Conservation (phyloP, 1,140 invertebrate genomes). For the Maconellicoccus hirsutus region DNA sequence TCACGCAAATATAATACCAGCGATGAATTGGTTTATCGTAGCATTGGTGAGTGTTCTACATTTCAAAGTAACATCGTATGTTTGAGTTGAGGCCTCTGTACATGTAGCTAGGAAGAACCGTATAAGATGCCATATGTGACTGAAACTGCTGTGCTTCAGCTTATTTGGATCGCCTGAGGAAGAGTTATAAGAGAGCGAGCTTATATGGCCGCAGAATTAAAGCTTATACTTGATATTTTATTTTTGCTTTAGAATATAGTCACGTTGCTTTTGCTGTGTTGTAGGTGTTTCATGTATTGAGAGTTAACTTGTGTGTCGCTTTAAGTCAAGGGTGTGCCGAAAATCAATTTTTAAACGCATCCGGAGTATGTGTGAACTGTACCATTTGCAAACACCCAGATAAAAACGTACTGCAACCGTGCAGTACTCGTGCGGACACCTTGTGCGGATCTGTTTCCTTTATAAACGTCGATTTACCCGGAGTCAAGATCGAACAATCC, state of each 20-base stretch:
- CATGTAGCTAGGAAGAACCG: no score
- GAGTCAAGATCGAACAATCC: slow-evolving; percentile 29
- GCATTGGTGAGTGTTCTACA: not conserved
- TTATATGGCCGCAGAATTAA: no score
- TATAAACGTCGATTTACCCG: slow-evolving; percentile 42
- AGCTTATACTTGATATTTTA: not conserved
- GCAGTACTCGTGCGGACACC: slow-evolving; percentile 49
- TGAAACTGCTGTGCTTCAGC: not conserved
- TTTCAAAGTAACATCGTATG: not conserved
- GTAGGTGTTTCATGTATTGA: not conserved
- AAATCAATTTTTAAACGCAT: slow-evolving; percentile 35
- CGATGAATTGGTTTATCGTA: not conserved
- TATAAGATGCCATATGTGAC: not conserved
- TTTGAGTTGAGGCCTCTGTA: not conserved
- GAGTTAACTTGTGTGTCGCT: not conserved
- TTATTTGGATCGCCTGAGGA: not conserved
- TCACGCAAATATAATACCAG: not conserved
- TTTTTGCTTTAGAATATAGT: not conserved
- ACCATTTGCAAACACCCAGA: slow-evolving; percentile 43
- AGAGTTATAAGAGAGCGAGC: not conserved
- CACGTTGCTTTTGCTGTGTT: slow-evolving; percentile 8
- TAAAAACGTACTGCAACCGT: slow-evolving; percentile 44
- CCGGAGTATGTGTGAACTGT: slow-evolving; percentile 45
- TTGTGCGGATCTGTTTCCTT: slow-evolving; percentile 47
- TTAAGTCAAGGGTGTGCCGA: not conserved